These are phyloP conservation scores for Galerucella nymphaeae DNA, from an alignment of 2,888 invertebrate species.

Conservation along the genomic window DNA sequence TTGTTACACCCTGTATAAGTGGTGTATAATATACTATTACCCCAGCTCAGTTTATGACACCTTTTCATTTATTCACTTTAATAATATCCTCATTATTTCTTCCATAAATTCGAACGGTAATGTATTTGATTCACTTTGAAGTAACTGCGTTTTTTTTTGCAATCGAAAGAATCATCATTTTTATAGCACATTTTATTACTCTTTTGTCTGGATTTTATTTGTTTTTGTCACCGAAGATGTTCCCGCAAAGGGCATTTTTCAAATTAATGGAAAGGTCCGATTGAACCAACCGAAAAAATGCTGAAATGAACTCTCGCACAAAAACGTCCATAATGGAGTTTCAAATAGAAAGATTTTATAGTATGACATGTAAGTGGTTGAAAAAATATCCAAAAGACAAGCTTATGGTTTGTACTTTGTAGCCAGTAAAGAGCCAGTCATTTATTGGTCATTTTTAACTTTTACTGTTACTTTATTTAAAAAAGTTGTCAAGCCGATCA, in stretches of 20 bases:
- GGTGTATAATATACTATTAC: too few species aligned
- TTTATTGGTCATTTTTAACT: too few species aligned
- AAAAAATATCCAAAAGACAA: constrained; percentile 1
- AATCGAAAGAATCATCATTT: constrained; percentile 34
- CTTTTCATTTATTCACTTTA: too few species aligned
- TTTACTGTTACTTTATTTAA: too few species aligned
- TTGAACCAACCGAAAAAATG: constrained; percentile 22
- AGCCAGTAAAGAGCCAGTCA: neutral
- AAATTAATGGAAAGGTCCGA: constrained; percentile 32
- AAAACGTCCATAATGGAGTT: constrained; percentile 10
- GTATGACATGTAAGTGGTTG: neutral
- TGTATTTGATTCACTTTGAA: constrained; percentile 26
- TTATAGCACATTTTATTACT: constrained; percentile 32
- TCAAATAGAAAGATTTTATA: constrained; percentile 8
- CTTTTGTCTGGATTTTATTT: constrained; percentile 32
- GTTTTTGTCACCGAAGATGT: constrained; percentile 24
- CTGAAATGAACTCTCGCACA: constrained; percentile 31
- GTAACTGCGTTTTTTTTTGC: constrained; percentile 5
- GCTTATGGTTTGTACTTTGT: neutral
- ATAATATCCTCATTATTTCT: too few species aligned
- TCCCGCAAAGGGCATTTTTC: constrained; percentile 27
- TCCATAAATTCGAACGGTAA: constrained; percentile 11
- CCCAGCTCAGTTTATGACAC: too few species aligned
- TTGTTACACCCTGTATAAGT: too few species aligned
- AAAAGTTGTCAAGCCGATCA: too few species aligned